phyloP scores from a whole-genome alignment of 2,888 invertebrate species.

The Oxycera nigricornis region DNA sequence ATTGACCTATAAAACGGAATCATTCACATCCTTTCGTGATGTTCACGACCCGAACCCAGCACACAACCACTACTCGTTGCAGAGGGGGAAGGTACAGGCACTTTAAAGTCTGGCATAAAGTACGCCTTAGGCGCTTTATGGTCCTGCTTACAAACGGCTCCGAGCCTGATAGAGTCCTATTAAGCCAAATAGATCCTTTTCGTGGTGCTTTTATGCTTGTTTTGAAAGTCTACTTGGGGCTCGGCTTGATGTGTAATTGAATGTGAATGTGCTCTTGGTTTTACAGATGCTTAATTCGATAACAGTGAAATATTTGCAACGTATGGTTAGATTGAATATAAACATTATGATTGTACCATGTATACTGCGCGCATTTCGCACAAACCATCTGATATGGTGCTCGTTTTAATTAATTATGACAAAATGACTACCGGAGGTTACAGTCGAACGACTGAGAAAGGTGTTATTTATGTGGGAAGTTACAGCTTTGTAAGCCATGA shows the following conservation, averaged over 20 bases:
- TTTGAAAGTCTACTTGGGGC: neutral
- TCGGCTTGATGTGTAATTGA: constrained; percentile 20
- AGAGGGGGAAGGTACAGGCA: neutral
- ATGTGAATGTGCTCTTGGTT: constrained; percentile 24
- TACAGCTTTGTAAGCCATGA: too few relatives aligned
- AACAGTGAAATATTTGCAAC: neutral
- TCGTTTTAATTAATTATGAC: neutral
- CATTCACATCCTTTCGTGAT: constrained; percentile 7
- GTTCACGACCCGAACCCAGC: neutral
- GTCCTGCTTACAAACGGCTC: constrained; percentile 6
- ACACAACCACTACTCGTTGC: neutral
- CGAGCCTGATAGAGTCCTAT: neutral
- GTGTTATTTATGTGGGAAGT: too few relatives aligned
- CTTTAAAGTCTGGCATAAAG: constrained; percentile 11
- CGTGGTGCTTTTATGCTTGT: constrained; percentile 17
- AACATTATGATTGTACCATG: neutral
- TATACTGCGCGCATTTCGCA: neutral
- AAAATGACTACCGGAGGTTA: neutral
- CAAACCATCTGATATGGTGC: neutral
- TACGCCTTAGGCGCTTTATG: constrained; percentile 19
- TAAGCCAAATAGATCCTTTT: constrained; percentile 15
- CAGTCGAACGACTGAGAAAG: too few relatives aligned
- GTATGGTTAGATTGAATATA: constrained; percentile 4
- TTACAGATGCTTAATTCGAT: constrained; percentile 25
- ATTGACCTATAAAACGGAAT: constrained; percentile 17